Base-by-base conservation (phyloP, 2,888 invertebrate species). In the Ceraclea dissimilis region DNA sequence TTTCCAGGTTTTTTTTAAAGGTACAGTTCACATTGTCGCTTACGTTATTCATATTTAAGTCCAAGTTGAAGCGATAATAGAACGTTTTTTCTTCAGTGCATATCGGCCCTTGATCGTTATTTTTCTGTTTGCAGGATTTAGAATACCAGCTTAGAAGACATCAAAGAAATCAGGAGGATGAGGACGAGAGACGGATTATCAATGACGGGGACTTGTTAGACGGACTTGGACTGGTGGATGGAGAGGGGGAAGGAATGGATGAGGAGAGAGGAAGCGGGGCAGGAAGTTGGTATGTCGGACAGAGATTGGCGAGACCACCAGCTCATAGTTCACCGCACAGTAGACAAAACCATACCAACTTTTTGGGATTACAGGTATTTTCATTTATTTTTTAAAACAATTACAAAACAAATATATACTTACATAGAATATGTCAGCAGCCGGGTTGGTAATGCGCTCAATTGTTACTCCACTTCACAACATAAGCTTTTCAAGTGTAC, bases 61-160 rank as follows among this genome's bases (percentile, higher is more conserved):
- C n/a, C n/a, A n/a, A n/a, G n/a, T n/a, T n/a, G n/a, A n/a, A n/a
- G n/a, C n/a, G n/a, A n/a, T n/a, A n/a, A n/a, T n/a, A n/a, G n/a
- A n/a, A n/a, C n/a, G n/a, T n/a, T n/a, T n/a, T n/a, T n/a, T n/a
- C n/a, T n/a, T n/a, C n/a, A n/a, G n/a, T n/a, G n/a, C n/a, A 26
- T 26, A 10, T 26, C 4, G 26, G 10, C 26, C 5, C 26, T 26
- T 26, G 10, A 26, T 26, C 10, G n/a, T 26, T 26, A 26, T 6
- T 26, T 26, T 26, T 26, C 26, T 26, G 26, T 10, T 26, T 13
- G 11, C 68, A 84, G 82, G 88, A 88, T 68, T 75, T 89, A 65
- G 88, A 89, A 71, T 90, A 90, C 68, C 88, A 88, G 68, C 72
- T 91, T 56, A 78, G 86, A 63, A 79, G 89, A 59, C 88, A 89